These are phyloP conservation scores for Diabrotica undecimpunctata DNA, from an alignment of 1,140 invertebrate species.

Conservation along the genomic window DNA sequence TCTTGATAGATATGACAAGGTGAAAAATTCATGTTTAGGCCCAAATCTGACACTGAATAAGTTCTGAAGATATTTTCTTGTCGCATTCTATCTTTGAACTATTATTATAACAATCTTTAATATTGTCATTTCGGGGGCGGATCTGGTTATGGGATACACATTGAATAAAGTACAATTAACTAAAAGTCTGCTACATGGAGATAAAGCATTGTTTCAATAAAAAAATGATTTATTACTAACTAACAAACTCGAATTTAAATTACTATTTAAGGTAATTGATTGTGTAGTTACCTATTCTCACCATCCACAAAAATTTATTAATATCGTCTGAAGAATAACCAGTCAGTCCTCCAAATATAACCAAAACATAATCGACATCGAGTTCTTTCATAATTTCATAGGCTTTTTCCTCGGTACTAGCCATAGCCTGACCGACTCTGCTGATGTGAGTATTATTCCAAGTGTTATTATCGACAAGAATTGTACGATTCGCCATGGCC, in stretches of 20 bases:
- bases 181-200: not conserved
- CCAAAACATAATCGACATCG: constrained; percentile 96
- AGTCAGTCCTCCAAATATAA: constrained; percentile 96
- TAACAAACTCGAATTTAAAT: not conserved
- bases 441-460: constrained; percentile 98
- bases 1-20: no score
- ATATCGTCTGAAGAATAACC: constrained; percentile 99
- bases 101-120: no score
- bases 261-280: not conserved
- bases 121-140: no score
- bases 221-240: not conserved
- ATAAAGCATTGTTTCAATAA: not conserved
- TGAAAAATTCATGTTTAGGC: no score
- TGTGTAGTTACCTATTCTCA: constrained; percentile 70
- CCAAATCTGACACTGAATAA: no score
- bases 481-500: constrained; percentile 97
- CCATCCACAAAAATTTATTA: constrained; percentile 99
- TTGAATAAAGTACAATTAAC: no score
- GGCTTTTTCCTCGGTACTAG: constrained; percentile 91
- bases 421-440: constrained; percentile 95
- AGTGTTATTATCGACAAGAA: constrained; percentile 98
- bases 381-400: constrained; percentile 97
- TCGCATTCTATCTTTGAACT: no score
- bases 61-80: no score
- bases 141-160: no score